Evolutionary conservation across 2,797 vertebrate genomes (phyloP), one percentile per base, ranked within the genome.

Genomic region (Gobionotothen gibberifrons): DNA sequence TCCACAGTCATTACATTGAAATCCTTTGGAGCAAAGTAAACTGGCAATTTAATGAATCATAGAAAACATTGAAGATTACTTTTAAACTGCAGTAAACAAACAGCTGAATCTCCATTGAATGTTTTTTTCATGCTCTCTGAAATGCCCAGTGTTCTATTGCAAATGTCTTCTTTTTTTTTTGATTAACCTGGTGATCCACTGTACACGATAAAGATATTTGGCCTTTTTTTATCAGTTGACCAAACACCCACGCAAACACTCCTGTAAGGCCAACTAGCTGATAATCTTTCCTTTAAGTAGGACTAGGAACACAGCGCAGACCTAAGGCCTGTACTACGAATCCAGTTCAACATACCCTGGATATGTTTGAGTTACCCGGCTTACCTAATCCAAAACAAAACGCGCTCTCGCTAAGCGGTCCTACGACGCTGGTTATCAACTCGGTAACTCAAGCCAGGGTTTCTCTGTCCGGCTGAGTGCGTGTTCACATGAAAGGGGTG

Each of bases 221-320:
- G 32, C 32, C 26, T 32, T 32, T 32, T 32, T 32, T 36, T 32
- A 36, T 36, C 32, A 36, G 32, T 36, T 36, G 6, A 36, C 32
- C 32, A 36, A 6, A 8, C 32, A 49, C 59, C 39, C 13, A 9
- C 5, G 14, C 72, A 57, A 58, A 69, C 62, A 16, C 44, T 44
- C 73, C 64, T 32, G 51, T 6, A 13, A 58, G 17, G 29, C 58
- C 66, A 60, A 69, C 68, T 44, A 44, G 56, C 70, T 48, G 32
- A 57, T 49, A 72, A 73, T 49, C 55, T 72, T 60, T 79, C 47
- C 66, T 66, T 72, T 69, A 76, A 66, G 21, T 70, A 59, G 59
- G 36, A 66, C 21, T 21, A 39, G 26, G 55, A 80, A 73, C 63
- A 36, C 1, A 48, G 42, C 10, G 54, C 62, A 59, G 73, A 78